Evolutionary conservation across 2,888 invertebrate genomes (phyloP).

Genomic region (Netelia virgata): DNA sequence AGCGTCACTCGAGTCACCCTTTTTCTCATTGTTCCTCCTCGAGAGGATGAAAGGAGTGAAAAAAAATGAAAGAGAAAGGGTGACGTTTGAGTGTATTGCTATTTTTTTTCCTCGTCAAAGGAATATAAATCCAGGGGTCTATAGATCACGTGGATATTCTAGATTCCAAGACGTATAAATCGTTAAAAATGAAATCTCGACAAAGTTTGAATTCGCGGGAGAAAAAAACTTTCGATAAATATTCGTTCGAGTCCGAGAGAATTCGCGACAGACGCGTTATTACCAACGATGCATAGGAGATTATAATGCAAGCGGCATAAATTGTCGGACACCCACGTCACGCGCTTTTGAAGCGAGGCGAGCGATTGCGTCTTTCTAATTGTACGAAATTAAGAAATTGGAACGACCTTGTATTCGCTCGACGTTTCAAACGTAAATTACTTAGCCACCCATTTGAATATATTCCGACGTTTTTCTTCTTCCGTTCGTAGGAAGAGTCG

Average conservation of each 20-base stretch:
- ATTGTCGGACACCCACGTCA: conserved; percentile 53
- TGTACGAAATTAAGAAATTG: conserved; percentile 77
- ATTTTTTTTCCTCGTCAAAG: no score
- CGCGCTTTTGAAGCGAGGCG: background rate
- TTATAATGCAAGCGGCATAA: conserved; percentile 39
- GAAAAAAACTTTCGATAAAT: background rate
- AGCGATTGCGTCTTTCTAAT: conserved; percentile 64
- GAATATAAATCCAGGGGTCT: no score
- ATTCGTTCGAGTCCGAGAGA: background rate
- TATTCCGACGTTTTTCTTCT: background rate
- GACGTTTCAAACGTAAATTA: background rate
- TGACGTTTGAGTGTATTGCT: no score
- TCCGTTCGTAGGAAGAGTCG: conserved; percentile 76
- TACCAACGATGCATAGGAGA: conserved; percentile 10
- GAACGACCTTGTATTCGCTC: conserved; percentile 74
- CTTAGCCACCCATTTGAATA: background rate
- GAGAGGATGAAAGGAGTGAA: conserved; percentile 16
- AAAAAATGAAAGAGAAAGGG: background rate
- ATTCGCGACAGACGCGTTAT: background rate
- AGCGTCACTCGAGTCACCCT: conserved; percentile 51
- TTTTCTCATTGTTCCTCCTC: conserved; percentile 14
- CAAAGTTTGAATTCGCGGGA: no score
- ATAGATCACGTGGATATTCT: no score
- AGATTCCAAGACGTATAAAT: no score
- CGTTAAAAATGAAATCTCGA: no score